phyloP scores from a whole-genome alignment of 2,888 invertebrate genomes.

The Caenorhabditis zanzibari region DNA sequence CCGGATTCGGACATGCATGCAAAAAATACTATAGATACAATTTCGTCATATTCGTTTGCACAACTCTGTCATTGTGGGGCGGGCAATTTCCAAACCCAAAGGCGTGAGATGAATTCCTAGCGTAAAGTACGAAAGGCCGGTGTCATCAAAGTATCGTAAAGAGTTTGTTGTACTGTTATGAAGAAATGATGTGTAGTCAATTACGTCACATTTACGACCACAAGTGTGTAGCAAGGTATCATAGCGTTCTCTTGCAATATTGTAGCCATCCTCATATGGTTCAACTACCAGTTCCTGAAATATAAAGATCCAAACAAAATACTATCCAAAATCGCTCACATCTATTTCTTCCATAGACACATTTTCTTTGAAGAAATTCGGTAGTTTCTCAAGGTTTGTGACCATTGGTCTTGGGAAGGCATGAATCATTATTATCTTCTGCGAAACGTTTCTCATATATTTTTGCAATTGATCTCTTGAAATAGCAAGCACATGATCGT shows the following conservation, averaged over 20 bases:
- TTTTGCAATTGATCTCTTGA: neutral
- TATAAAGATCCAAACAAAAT: neutral
- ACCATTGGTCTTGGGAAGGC: neutral
- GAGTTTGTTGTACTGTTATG: neutral
- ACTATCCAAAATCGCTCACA: neutral
- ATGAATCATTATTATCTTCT: neutral
- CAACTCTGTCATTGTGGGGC: neutral
- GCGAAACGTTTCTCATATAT: neutral
- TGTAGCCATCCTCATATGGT: neutral
- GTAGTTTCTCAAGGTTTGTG: neutral
- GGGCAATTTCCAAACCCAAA: constrained; percentile 1
- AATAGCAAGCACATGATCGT: neutral
- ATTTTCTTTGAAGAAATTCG: neutral
- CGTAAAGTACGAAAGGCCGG: constrained; percentile 20
- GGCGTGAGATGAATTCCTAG: constrained; percentile 12
- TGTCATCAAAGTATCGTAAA: constrained; percentile 21
- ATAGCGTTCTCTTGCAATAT: neutral
- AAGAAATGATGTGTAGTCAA: constrained; percentile 2
- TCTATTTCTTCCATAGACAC: neutral
- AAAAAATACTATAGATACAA: too few relatives aligned
- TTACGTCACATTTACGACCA: neutral
- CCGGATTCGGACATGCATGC: too few relatives aligned
- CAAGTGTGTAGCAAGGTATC: neutral
- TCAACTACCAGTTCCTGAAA: constrained; percentile 9
- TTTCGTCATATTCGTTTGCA: neutral